phyloP scores from a whole-genome alignment of 2,888 invertebrate species.

The Pilophorus perplexus region DNA sequence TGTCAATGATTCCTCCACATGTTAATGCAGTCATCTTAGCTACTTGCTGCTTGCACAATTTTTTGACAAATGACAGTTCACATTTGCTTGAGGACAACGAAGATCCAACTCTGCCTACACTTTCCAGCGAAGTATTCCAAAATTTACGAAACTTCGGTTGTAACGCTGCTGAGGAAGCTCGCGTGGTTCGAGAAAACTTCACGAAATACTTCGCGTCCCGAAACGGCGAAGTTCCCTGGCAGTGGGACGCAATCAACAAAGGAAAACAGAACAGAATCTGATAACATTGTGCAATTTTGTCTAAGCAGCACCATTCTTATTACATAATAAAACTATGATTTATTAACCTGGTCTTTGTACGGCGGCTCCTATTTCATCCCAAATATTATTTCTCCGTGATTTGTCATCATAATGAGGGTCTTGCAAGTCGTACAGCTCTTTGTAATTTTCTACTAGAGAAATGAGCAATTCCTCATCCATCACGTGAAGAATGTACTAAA shows the following conservation, averaged over 20 bases:
- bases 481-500: no score
- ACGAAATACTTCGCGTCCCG: no score
- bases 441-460: not conserved
- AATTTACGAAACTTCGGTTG: no score
- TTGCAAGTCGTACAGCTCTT: not conserved
- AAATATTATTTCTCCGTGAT: not conserved
- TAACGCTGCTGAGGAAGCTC: no score
- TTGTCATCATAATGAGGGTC: not conserved
- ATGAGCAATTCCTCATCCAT: not conserved
- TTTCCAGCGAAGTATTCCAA: no score
- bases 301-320: not conserved
- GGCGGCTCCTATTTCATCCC: not conserved
- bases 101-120: no score
- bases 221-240: no score
- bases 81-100: no score
- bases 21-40: not conserved
- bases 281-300: not conserved
- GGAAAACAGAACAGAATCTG: not conserved
- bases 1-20: constrained; percentile 19
- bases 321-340: not conserved
- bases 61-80: no score
- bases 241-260: no score
- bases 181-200: no score
- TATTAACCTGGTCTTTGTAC: not conserved
- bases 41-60: no score